Evolutionary conservation across 2,113 vertebrate genomes (phyloP), one percentile per base, ranked within the genome.

Genomic region (Oostethus manadensis): DNA sequence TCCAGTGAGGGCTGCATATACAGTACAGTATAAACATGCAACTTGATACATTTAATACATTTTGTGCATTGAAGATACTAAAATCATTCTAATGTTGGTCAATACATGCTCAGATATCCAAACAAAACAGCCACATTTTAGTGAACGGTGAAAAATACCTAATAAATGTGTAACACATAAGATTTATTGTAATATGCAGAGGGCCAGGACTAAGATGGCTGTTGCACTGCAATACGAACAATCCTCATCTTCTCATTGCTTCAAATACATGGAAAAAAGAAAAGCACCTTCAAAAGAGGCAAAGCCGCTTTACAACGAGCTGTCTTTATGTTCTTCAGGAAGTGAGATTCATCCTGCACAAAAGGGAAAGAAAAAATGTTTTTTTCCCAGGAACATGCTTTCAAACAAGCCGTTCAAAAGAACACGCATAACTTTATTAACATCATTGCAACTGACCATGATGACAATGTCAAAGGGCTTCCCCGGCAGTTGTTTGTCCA

Each of bases 321-420:
- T 0, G 95, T 98, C 87, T 94, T 98, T 4, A 89, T 81, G 70
- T 99, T 99, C 87, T 97, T 99, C 70, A 99, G 86, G 75, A 96
- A 99, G 86, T 99, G 97, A 57, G 92, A 98, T 76, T 99, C 97
- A 77, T 99, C 97, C 96, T 98, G 78, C 58, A 88, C 60, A 67
- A 15, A 84, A 78, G 2, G 13, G 65, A 33, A 71, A 29, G 60
- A 60, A 70, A 1, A 0, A 60, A 20, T 14, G 18, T 11, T 38
- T 18, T 15, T 4, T 45, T 38, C 5, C 23, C 23, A 5, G 23
- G 23, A 26, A 33, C 29, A 33, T 7, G 29, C 4, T 55, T 46
- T 29, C 11, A 58, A 3, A 20, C 6, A 8, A 18, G 7, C 20
- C 35, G 7, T 13, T 20, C 4, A 55, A 38, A 18, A 13, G 6